These are phyloP conservation scores for Dinoponera quadriceps DNA, from an alignment of 1,140 invertebrate species.

Conservation along the genomic window DNA sequence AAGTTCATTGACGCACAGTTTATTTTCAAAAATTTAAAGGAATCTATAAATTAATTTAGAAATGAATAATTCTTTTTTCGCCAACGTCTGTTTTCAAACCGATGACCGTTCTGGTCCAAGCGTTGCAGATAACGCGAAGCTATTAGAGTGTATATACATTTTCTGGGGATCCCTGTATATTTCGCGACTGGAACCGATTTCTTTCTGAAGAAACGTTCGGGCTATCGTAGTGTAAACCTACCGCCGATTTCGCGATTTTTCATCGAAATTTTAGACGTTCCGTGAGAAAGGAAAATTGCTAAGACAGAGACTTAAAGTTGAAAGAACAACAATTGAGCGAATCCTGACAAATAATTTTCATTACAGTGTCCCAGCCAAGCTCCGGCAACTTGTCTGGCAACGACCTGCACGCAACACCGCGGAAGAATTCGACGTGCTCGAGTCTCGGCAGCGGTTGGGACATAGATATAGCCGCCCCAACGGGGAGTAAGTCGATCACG, in stretches of 20 bases:
- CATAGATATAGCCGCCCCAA: slow-evolving; percentile 74
- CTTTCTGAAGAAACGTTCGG: too few relatives aligned
- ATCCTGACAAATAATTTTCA: slow-evolving; percentile 32
- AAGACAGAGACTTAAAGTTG: background rate
- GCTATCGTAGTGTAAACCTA: too few relatives aligned
- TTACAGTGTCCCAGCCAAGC: slow-evolving; percentile 78
- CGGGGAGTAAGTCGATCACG: slow-evolving; percentile 77
- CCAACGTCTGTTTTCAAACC: too few relatives aligned
- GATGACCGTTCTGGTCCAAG: too few relatives aligned
- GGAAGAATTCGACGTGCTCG: slow-evolving; percentile 81
- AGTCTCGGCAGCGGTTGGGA: slow-evolving; percentile 82
- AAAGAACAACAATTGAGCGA: slow-evolving; percentile 4
- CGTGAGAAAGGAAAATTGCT: background rate
- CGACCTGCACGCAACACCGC: slow-evolving; percentile 71
- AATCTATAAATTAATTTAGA: too few relatives aligned
- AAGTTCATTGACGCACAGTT: too few relatives aligned
- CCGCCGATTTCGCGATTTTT: background rate
- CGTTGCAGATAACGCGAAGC: too few relatives aligned
- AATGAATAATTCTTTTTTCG: too few relatives aligned
- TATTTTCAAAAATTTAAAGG: too few relatives aligned
- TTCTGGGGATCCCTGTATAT: too few relatives aligned
- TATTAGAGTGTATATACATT: too few relatives aligned
- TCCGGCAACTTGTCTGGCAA: slow-evolving; percentile 80
- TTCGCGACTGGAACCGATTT: too few relatives aligned
- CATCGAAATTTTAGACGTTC: background rate